Conservation (phyloP, 2,888 invertebrate species). For the Tipula vernalis region DNA sequence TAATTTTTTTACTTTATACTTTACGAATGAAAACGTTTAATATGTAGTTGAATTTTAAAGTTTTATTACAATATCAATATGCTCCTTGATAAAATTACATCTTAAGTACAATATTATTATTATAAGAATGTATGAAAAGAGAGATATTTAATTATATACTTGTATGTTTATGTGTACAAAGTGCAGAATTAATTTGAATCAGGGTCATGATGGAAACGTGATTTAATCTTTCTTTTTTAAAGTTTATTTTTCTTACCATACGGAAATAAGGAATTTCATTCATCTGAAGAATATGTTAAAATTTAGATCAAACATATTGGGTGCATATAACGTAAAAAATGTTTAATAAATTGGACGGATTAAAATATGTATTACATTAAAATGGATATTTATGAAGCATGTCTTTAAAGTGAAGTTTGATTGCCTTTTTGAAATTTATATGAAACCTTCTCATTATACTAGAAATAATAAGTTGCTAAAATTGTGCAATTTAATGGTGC, state of each 20-base stretch:
- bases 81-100: neutral
- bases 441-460: no score
- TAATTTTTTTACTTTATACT: neutral
- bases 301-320: no score
- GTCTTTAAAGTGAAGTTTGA: no score
- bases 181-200: neutral
- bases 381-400: no score
- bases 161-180: neutral
- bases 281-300: no score
- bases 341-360: no score
- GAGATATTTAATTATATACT: neutral
- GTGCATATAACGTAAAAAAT: no score
- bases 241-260: neutral
- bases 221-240: neutral
- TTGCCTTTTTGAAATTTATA: no score
- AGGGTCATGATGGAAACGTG: neutral
- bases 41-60: neutral
- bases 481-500: no score
- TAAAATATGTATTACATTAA: no score
- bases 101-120: neutral
- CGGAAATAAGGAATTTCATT: neutral
- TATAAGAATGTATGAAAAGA: neutral
- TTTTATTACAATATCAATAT: neutral
- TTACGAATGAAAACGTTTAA: neutral
- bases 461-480: no score